Conservation (phyloP, 2,888 invertebrate species). For the Philopedon plagiatum region DNA sequence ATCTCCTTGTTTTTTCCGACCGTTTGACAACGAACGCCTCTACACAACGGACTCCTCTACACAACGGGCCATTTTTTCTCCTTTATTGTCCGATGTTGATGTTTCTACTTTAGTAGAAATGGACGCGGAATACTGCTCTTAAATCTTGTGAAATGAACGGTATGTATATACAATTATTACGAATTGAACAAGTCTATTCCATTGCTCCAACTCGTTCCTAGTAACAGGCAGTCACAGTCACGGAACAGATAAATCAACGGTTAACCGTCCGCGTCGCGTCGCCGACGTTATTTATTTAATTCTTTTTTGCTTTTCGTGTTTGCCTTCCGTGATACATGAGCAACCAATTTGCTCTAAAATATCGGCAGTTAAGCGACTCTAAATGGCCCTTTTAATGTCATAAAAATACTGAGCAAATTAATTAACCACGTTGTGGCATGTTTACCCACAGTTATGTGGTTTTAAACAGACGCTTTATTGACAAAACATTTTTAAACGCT, state of each 20-base stretch:
- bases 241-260: slow-evolving; percentile 40
- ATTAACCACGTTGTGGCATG: slow-evolving; percentile 16
- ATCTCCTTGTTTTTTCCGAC: no score
- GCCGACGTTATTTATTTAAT: slow-evolving; percentile 35
- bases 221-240: slow-evolving; percentile 43
- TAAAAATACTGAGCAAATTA: slow-evolving; percentile 33
- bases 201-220: no score
- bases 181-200: neutral
- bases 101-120: no score
- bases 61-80: no score
- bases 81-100: no score
- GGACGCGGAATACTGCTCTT: no score
- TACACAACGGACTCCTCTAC: no score
- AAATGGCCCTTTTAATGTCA: slow-evolving; percentile 37
- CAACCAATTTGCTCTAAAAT: slow-evolving; percentile 35
- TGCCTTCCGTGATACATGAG: slow-evolving; percentile 32
- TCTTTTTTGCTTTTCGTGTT: slow-evolving; percentile 36
- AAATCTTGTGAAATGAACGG: no score
- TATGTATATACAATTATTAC: no score
- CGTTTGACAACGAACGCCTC: no score
- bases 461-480: slow-evolving; percentile 2
- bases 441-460: slow-evolving; percentile 7
- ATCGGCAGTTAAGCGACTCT: slow-evolving; percentile 33
- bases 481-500: neutral
- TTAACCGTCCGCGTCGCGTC: no score